Conservation (phyloP, 2,797 vertebrate genomes). For the Setipinna tenuifilis region DNA sequence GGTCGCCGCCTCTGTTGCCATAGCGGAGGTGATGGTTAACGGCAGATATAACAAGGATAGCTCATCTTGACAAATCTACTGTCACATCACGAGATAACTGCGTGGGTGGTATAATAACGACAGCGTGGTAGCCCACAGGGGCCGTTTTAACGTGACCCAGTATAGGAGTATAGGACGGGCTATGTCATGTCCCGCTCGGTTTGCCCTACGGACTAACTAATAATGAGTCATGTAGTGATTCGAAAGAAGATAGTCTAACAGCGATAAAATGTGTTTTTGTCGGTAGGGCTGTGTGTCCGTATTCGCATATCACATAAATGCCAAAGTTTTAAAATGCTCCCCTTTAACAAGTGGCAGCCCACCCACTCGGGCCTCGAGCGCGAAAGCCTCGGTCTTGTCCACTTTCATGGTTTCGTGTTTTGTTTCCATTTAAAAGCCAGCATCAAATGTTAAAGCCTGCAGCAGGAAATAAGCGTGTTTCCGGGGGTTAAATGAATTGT, state of each 20-base stretch:
- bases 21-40: slow-evolving; percentile 22
- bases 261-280: not conserved
- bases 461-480: not conserved
- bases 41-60: not conserved
- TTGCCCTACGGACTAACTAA: not conserved
- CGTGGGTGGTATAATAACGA: not conserved
- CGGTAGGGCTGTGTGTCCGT: not conserved
- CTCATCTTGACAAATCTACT: not conserved
- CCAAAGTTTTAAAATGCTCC: slow-evolving; percentile 5
- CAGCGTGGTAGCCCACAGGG: too few species aligned
- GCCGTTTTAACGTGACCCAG: not conserved
- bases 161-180: not conserved
- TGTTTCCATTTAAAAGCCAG: not conserved
- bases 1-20: slow-evolving; percentile 49
- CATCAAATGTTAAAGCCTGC: not conserved
- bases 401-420: not conserved
- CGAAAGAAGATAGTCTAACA: not conserved
- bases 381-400: not conserved
- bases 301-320: not conserved
- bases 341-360: not conserved
- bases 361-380: not conserved
- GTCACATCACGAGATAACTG: not conserved
- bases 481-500: not conserved
- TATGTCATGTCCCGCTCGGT: not conserved
- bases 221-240: not conserved